These are phyloP conservation scores for Crotalus helleri DNA, from an alignment of 2,113 vertebrate genomes.

Conservation along the genomic window DNA sequence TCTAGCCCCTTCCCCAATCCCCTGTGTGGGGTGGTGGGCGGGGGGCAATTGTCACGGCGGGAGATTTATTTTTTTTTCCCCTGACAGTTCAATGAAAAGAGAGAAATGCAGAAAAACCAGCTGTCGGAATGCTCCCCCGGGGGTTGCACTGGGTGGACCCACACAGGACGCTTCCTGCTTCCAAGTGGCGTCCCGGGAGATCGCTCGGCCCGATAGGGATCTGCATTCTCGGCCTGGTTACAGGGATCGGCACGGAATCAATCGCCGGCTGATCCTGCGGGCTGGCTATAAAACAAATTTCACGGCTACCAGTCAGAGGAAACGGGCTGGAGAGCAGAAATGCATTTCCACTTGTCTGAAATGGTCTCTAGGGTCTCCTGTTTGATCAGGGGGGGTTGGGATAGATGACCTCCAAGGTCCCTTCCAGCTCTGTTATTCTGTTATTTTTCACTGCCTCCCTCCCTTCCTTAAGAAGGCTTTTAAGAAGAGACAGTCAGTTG, in stretches of 20 bases:
- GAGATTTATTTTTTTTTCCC: constrained; percentile 57
- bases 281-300: constrained; percentile 29
- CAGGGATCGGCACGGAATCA: constrained; percentile 53
- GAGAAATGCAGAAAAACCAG: constrained; percentile 79
- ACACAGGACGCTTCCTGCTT: constrained; percentile 60
- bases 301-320: background rate
- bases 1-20: constrained; percentile 64
- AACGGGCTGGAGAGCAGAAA: background rate
- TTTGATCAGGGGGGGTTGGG: no score
- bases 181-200: constrained; percentile 30
- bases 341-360: no score
- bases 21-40: constrained; percentile 34
- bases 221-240: constrained; percentile 62
- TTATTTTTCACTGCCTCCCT: no score
- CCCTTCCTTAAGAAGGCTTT: no score
- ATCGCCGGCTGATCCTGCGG: constrained; percentile 58
- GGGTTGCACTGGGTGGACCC: constrained; percentile 64
- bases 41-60: constrained; percentile 68
- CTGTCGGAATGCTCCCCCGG: constrained; percentile 69
- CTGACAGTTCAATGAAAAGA: constrained; percentile 66
- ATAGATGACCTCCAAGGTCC: background rate
- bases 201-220: constrained; percentile 58
- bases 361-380: no score
- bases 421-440: no score
- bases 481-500: no score